phyloP scores from a whole-genome alignment of 2,797 vertebrate genomes.

The Spea hammondii region DNA sequence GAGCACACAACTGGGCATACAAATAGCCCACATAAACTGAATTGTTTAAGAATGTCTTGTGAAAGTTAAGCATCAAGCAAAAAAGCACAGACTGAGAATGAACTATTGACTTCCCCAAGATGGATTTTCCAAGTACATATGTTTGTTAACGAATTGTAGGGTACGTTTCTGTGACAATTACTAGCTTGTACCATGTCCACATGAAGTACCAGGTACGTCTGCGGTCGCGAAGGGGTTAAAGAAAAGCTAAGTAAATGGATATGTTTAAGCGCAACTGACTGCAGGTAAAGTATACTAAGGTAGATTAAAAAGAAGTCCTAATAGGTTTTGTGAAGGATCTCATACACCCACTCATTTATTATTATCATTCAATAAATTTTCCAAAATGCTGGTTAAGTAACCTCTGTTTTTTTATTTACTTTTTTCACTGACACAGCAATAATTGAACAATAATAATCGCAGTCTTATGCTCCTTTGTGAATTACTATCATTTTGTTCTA shows the following conservation, averaged over 20 bases:
- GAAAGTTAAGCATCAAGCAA: too few relatives aligned
- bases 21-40: too few relatives aligned
- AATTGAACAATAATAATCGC: constrained; percentile 73
- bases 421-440: constrained; percentile 68
- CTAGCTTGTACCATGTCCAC: too few relatives aligned
- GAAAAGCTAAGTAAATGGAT: constrained; percentile 70
- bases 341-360: constrained; percentile 71
- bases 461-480: constrained; percentile 70
- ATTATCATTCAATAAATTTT: constrained; percentile 66
- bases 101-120: too few relatives aligned
- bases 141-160: too few relatives aligned
- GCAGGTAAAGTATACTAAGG: constrained; percentile 70
- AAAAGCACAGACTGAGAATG: too few relatives aligned
- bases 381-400: constrained; percentile 72
- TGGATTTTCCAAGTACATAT: too few relatives aligned
- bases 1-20: too few relatives aligned
- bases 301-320: constrained; percentile 70
- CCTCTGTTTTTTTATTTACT: constrained; percentile 63
- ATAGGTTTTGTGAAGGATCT: constrained; percentile 72
- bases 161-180: too few relatives aligned
- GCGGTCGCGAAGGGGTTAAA: constrained; percentile 43
- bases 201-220: too few relatives aligned
- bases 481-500: constrained; percentile 66
- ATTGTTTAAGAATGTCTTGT: too few relatives aligned
- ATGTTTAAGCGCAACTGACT: constrained; percentile 70